Percentiles rank a stretch among this genome's conserved stretches.
phyloP scores from a whole-genome alignment of 2,888 invertebrate species.

The Leucophenga maculata region DNA sequence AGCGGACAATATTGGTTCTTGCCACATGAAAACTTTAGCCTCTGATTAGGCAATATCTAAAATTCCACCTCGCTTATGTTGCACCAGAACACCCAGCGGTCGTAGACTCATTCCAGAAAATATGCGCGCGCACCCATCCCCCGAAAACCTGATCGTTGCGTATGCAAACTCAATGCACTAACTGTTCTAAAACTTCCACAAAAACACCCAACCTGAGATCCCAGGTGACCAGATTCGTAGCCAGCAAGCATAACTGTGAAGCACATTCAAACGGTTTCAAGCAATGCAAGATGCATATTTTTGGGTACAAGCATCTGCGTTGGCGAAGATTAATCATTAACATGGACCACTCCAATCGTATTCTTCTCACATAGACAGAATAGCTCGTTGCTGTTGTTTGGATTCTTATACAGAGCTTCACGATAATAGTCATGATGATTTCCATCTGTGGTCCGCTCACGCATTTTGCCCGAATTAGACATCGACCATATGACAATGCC shows the following conservation, averaged over 20 bases:
- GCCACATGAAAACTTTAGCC: constrained; percentile 78
- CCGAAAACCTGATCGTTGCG: constrained; percentile 82
- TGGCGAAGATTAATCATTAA: constrained; percentile 69
- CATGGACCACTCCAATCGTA: constrained; percentile 69
- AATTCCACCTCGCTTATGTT: constrained; percentile 81
- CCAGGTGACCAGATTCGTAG: constrained; percentile 86
- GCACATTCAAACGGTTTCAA: constrained; percentile 73
- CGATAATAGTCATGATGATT: constrained; percentile 83
- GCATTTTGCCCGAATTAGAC: constrained; percentile 76
- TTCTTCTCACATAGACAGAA: constrained; percentile 79
- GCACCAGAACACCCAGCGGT: constrained; percentile 81
- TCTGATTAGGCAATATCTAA: constrained; percentile 82
- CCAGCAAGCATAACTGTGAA: constrained; percentile 77
- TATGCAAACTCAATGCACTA: constrained; percentile 79
- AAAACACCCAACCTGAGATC: constrained; percentile 76
- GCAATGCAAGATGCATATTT: constrained; percentile 76
- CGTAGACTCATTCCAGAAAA: constrained; percentile 85
- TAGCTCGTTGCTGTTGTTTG: constrained; percentile 71
- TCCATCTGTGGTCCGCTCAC: constrained; percentile 75
- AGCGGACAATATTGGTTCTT: constrained; percentile 83
- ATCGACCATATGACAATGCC: constrained; percentile 79
- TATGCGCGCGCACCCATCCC: constrained; percentile 83
- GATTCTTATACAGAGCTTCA: constrained; percentile 71
- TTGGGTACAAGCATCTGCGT: constrained; percentile 70
- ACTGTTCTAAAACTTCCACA: constrained; percentile 67